A percentile compares a stretch with the other conserved stretches of the same genome.
phyloP scores from a whole-genome alignment of 2,888 invertebrate species.

The Piscicola geometra region DNA sequence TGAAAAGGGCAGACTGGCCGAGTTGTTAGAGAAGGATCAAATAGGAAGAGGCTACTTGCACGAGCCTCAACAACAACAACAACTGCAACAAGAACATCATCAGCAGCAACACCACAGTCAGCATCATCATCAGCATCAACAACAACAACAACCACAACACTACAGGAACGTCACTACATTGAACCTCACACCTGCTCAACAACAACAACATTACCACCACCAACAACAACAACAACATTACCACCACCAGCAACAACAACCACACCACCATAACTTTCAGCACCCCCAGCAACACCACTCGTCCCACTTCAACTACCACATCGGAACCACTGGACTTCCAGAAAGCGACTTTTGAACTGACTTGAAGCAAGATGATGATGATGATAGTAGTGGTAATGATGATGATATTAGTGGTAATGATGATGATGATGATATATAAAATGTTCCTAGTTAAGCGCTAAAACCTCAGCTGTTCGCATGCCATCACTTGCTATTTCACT shows the following conservation, averaged over 20 bases:
- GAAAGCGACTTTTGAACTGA: neutral
- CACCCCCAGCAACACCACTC: neutral
- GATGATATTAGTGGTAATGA: too few relatives aligned
- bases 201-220: slow-evolving; percentile 1
- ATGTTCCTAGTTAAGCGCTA: too few relatives aligned
- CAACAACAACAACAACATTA: slow-evolving; percentile 12
- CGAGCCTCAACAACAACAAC: neutral
- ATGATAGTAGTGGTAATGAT: too few relatives aligned
- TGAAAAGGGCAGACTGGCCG: slow-evolving; percentile 15
- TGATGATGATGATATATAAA: too few relatives aligned
- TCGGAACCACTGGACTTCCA: neutral
- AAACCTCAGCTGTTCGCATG: too few relatives aligned
- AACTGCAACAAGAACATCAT: neutral
- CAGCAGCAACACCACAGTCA: neutral
- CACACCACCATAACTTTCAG: neutral
- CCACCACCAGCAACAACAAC: slow-evolving; percentile 17
- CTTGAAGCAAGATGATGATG: too few relatives aligned
- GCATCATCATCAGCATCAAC: neutral
- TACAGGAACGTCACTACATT: neutral
- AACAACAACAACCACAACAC: slow-evolving; percentile 8
- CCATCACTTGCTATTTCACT: too few relatives aligned
- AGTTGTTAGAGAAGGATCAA: slow-evolving; percentile 31
- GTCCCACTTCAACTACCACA: neutral
- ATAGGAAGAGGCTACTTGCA: slow-evolving; percentile 27
- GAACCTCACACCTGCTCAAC: neutral